These are phyloP conservation scores for Antedon mediterranea DNA, from an alignment of 53 echinoderm and acorn worm species.

Conservation along the genomic window DNA sequence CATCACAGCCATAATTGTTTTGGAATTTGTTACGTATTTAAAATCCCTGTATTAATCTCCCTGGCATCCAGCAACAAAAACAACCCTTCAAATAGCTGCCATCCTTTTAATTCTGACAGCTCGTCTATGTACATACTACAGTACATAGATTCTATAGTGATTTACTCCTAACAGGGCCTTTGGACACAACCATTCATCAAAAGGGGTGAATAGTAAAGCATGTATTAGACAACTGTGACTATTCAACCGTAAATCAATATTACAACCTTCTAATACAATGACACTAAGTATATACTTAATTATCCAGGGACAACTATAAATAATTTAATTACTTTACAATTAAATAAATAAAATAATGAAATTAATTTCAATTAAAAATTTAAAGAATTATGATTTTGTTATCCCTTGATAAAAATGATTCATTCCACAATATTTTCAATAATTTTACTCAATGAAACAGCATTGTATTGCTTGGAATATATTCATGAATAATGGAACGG, in stretches of 20 bases:
- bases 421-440: neutral
- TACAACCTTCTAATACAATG: neutral
- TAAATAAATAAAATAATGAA: neutral
- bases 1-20: slow-evolving; percentile 58
- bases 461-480: neutral
- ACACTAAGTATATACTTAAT: neutral
- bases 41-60: neutral
- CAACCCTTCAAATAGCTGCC: neutral
- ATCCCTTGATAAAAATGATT: neutral
- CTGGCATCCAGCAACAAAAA: neutral
- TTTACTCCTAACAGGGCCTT: neutral
- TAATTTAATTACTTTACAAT: neutral
- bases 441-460: neutral
- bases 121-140: neutral
- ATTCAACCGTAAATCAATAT: neutral
- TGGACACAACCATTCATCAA: neutral
- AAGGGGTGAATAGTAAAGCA: neutral
- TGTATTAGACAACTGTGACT: too few species aligned
- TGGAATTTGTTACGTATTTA: neutral
- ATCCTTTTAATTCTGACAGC: neutral
- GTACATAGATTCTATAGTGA: neutral
- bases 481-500: neutral
- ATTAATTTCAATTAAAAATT: neutral
- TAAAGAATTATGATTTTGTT: neutral
- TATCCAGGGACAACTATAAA: neutral